A percentile compares a stretch with the other conserved stretches of the same genome.
Evolutionary conservation across 2,113 vertebrate species (phyloP).

Genomic region (Urocitellus parryii): DNA sequence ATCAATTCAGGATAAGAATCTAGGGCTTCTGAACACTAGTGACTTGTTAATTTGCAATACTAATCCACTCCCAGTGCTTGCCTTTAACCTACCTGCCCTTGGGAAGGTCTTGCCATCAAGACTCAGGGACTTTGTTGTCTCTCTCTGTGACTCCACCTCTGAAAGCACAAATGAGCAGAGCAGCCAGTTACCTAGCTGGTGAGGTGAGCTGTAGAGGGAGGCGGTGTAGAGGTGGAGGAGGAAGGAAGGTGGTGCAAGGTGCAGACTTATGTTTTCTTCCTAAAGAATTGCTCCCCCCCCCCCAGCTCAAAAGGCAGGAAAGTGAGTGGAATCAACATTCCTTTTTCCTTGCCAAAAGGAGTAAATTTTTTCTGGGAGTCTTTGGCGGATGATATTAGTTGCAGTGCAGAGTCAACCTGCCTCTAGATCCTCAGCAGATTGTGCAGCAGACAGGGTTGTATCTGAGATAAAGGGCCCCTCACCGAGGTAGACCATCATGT

Average conservation of each 20-base stretch:
- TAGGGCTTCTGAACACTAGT: neutral
- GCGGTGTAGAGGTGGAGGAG: neutral
- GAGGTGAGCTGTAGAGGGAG: neutral
- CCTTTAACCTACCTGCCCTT: neutral
- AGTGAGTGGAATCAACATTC: neutral
- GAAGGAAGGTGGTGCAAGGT: neutral
- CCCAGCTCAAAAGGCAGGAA: neutral
- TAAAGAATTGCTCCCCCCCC: neutral
- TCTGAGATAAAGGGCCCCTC: neutral
- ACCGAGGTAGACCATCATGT: neutral
- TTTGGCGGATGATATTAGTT: neutral
- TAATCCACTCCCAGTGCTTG: rapidly evolving
- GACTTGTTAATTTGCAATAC: neutral
- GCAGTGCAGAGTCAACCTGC: neutral
- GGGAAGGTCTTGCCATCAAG: neutral
- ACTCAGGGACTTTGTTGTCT: neutral
- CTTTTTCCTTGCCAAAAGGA: neutral
- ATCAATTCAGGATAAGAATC: neutral
- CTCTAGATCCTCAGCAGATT: neutral
- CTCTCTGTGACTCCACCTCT: neutral
- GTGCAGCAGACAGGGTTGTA: neutral
- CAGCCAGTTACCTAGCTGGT: neutral
- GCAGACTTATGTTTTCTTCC: neutral
- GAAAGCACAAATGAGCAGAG: neutral
- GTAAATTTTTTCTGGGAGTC: neutral